Base-by-base conservation (phyloP, 2,888 invertebrate species). In the Erynnis tages region DNA sequence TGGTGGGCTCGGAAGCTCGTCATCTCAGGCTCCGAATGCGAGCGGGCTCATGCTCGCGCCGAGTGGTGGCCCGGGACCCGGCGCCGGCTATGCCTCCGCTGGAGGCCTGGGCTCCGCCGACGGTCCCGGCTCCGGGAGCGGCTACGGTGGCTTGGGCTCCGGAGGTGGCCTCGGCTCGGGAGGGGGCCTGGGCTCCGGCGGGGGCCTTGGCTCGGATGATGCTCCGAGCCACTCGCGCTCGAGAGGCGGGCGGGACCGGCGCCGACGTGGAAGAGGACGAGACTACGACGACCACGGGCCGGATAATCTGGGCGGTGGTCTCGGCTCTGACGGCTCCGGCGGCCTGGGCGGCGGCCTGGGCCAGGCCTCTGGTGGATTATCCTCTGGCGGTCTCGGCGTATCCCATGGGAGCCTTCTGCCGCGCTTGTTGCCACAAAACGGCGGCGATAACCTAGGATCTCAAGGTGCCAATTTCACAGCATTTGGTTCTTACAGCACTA, bases 391-490 rank as follows among this genome's bases (percentile, higher is more conserved):
- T 80, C 83, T 73, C 59, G 73, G 62, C 54, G 79, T 82, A 66
- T 82, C 88, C 76, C 88, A 83, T 75, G 87, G 80, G 78, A 73
- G 82, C 83, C 82, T 73, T 25, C 59, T 81, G 80, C 86, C 86
- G 81, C 85, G 86, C 79, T 73, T 86, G 79, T 80, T 87, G 43
- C 86, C 86, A 37, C 81, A 74, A 63, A 75, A 75, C 58, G 69
- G 67, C 54, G 69, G 63, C 43, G 78, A 79, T 57, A 69, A 72
- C 59, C 64, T 73, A 54, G 76, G 73, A 45, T 73, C 81, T 17
- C 85, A 82, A 62, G 82, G 75, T 43, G 83, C 88, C 7, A 89
- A 88, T 64, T 88, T 89, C 65, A 88, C 86, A 27, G 88, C 87
- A 17, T 88, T 87, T 54, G 88, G 88, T 54, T 84, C 88, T 4